Evolutionary conservation across 2,113 vertebrate genomes (phyloP).

Genomic region (Benitochromis conjunctus): DNA sequence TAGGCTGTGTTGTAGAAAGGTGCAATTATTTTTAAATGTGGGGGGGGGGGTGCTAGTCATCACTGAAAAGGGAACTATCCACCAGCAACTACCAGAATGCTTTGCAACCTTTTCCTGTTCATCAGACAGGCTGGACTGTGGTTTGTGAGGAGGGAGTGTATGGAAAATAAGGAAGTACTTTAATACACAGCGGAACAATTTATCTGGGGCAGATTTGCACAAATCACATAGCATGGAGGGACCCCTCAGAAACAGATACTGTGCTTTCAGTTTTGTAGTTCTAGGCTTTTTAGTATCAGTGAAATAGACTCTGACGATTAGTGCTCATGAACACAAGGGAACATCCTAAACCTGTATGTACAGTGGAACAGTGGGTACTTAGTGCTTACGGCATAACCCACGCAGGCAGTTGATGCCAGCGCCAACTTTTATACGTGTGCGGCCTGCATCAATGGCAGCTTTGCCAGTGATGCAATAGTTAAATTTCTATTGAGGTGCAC

Average conservation of each 20-base stretch:
- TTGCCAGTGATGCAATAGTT: no score
- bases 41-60: background rate
- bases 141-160: background rate
- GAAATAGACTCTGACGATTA: background rate
- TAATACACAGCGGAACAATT: background rate
- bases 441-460: background rate
- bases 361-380: background rate
- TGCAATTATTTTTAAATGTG: background rate
- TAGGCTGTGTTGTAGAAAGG: background rate
- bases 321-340: background rate
- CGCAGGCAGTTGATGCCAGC: background rate
- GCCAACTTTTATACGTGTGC: background rate
- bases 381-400: background rate
- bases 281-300: background rate
- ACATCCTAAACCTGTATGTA: background rate
- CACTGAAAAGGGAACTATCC: background rate
- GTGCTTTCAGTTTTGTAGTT: background rate
- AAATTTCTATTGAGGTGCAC: no score
- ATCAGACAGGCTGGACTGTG: background rate
- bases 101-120: background rate
- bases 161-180: background rate
- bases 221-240: background rate
- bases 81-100: background rate
- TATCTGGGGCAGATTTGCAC: background rate
- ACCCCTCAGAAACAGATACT: background rate